A percentile compares a stretch with the other conserved stretches of the same genome.
Conservation (phyloP, 2,888 invertebrate genomes). For the Pseudococcus longispinus region DNA sequence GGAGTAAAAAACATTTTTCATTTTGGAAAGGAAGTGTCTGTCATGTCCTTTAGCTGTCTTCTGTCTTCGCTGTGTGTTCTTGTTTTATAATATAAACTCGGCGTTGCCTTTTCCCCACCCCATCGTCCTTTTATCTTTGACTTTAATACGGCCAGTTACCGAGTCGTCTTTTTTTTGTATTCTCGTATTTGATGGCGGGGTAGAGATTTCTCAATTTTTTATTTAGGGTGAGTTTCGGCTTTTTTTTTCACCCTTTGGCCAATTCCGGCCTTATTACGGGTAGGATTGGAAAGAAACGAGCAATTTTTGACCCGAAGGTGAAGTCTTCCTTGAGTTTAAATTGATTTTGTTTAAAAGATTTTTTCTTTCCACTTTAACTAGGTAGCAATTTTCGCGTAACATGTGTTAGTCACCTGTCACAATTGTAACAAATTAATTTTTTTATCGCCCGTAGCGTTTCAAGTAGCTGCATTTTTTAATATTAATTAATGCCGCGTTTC, state of each 20-base stretch:
- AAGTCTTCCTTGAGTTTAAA: slow-evolving; percentile 25
- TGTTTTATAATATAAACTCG: not conserved
- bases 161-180: not conserved
- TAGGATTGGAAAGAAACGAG: not conserved
- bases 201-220: slow-evolving; percentile 17
- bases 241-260: not conserved
- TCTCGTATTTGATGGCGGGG: not conserved
- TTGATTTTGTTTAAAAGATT: slow-evolving; percentile 11
- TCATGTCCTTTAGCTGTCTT: slow-evolving; percentile 37
- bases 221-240: not conserved
- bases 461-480: slow-evolving; percentile 30
- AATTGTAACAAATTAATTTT: slow-evolving; percentile 31
- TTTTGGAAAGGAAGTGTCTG: slow-evolving; percentile 39
- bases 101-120: not conserved
- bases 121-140: not conserved
- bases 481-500: slow-evolving; percentile 9
- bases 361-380: not conserved
- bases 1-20: slow-evolving; percentile 45
- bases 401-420: slow-evolving; percentile 31
- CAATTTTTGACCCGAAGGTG: not conserved
- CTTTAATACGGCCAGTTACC: not conserved
- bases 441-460: slow-evolving; percentile 11
- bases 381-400: slow-evolving; percentile 20
- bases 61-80: slow-evolving; percentile 24
- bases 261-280: not conserved